Evolutionary conservation across 1,140 invertebrate genomes (phyloP), one percentile per base, ranked within the genome.

Genomic region (Pollicipes pollicipes): DNA sequence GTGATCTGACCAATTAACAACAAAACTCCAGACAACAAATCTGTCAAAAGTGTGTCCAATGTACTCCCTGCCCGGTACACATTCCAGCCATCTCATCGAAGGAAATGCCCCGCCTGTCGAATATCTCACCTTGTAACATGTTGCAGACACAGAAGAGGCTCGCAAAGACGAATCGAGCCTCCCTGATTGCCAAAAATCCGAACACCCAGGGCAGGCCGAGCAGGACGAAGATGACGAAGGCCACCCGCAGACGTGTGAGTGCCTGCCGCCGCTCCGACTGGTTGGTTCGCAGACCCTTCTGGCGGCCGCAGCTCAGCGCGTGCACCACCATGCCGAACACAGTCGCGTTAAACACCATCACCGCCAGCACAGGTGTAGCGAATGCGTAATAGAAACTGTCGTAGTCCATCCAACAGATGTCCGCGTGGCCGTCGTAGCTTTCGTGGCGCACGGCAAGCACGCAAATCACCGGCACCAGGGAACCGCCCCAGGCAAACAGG

Each of bases 341-440:
- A 28, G 79, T 69, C 0, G 80, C 72, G 72, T 83, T 83, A 31
- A 78, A 73, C 21, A 77, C n/a, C 31, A 82, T 76, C 68, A 81
- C 80, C 10, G 77, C 30, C 28, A 77, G 77, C 0, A 82, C 72
- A 0, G 81, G 81, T n/a, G 80, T 66, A 16, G 79, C 75, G 68
- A 83, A 81, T 17, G 78, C 78, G 70, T 78, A 81, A 71, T 78
- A 79, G 74, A 82, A 82, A 0, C 78, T 76, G 13, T 78, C 71
- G 0, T 76, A 71, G 3, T 77, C 74, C 76, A 83, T 78, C 82
- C 81, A 83, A 72, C 82, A 83, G 37, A 74, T 73, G 35, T 29
- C 73, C 29, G 30, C 6, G 13, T 58, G 45, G 45, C 45, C 45
- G 45, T 58, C 45, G 45, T 58, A 58, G 45, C 45, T 21, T 10